Conservation (phyloP, 2,888 invertebrate species). For the Cosmopolites sordidus region DNA sequence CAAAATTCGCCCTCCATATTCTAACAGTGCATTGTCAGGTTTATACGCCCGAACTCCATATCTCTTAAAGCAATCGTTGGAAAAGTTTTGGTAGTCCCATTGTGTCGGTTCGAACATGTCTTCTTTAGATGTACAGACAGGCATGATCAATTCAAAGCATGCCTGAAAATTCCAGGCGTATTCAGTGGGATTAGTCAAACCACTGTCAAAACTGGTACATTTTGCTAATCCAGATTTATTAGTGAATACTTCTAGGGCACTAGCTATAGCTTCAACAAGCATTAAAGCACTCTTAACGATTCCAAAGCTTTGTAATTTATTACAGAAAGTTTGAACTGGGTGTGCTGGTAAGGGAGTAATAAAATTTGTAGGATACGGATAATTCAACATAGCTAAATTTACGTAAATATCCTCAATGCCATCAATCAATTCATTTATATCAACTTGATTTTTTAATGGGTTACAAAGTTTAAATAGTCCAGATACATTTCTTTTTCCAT, state of each 20-base stretch:
- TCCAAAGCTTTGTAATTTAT: slow-evolving; percentile 41
- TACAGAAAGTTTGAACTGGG: slow-evolving; percentile 69
- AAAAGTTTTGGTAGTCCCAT: slow-evolving; percentile 69
- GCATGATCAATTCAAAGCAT: slow-evolving; percentile 97
- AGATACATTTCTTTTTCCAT: slow-evolving; percentile 57
- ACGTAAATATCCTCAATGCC: slow-evolving; percentile 72
- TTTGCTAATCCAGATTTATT: slow-evolving; percentile 72
- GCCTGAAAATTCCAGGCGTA: slow-evolving; percentile 82
- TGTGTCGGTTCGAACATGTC: slow-evolving; percentile 78
- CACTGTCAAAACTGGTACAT: slow-evolving; percentile 64
- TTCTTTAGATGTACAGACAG: slow-evolving; percentile 67
- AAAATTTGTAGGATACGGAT: slow-evolving; percentile 85
- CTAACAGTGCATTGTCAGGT: slow-evolving; percentile 58
- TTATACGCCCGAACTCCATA: slow-evolving; percentile 59
- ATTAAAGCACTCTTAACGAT: slow-evolving; percentile 47
- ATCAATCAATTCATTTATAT: slow-evolving; percentile 57
- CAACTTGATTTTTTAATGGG: slow-evolving; percentile 55
- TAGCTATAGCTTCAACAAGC: slow-evolving; percentile 60
- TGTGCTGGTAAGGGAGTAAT: slow-evolving; percentile 77
- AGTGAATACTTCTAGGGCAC: slow-evolving; percentile 69
- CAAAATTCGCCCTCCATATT: slow-evolving; percentile 78
- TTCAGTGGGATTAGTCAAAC: slow-evolving; percentile 60
- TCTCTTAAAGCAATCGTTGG: slow-evolving; percentile 64
- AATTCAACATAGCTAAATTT: slow-evolving; percentile 90
- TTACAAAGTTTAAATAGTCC: slow-evolving; percentile 75